These are phyloP conservation scores for Orthosia cruda DNA, from an alignment of 2,888 invertebrate species.

Conservation along the genomic window DNA sequence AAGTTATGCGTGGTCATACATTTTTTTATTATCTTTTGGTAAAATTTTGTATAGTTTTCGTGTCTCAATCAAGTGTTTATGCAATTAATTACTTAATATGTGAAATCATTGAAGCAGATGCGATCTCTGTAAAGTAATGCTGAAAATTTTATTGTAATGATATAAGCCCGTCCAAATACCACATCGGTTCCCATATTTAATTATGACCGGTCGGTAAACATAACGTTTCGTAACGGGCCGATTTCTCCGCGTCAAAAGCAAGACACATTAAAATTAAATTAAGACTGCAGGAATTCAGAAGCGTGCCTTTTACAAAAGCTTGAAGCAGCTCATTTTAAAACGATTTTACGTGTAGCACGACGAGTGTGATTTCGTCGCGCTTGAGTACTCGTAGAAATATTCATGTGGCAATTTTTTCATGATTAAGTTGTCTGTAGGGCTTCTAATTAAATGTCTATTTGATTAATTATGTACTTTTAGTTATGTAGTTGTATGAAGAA, in stretches of 20 bases:
- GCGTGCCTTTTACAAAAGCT: slow-evolving; percentile 67
- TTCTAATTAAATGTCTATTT: slow-evolving; percentile 6
- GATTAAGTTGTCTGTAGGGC: background rate
- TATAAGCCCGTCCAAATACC: background rate
- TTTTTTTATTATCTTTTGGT: too few species aligned
- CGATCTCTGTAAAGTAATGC: too few species aligned
- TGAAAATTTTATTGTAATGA: too few species aligned
- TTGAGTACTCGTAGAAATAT: slow-evolving; percentile 3
- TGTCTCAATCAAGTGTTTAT: too few species aligned
- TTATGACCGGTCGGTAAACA: slow-evolving; percentile 38
- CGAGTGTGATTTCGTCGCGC: slow-evolving; percentile 23
- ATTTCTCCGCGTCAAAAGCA: slow-evolving; percentile 68
- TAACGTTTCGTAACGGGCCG: slow-evolving; percentile 55
- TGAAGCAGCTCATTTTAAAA: slow-evolving; percentile 60
- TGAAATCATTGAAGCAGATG: too few species aligned
- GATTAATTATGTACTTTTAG: slow-evolving; percentile 6
- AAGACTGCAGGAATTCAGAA: slow-evolving; percentile 56
- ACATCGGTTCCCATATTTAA: slow-evolving; percentile 23
- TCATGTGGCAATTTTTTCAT: slow-evolving; percentile 1
- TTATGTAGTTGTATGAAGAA: background rate
- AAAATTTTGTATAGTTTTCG: too few species aligned
- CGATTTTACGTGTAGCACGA: slow-evolving; percentile 37
- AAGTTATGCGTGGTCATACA: too few species aligned
- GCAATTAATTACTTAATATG: too few species aligned
- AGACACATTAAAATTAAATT: slow-evolving; percentile 77